phyloP scores from a whole-genome alignment of 2,888 invertebrate genomes.

The Nudaria mundana region DNA sequence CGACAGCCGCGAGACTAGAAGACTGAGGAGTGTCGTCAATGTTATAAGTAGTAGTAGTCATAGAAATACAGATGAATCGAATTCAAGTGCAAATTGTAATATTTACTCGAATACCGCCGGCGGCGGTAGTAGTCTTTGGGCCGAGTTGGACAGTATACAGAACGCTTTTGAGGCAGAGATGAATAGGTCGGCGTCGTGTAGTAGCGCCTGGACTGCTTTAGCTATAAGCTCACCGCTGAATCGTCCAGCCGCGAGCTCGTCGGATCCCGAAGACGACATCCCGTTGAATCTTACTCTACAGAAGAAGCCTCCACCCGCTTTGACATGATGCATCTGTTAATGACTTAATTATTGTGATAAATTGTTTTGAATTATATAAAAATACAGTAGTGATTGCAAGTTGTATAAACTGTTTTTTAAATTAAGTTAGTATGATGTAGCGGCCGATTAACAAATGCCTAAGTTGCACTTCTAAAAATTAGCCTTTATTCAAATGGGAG shows the following conservation, averaged over 20 bases:
- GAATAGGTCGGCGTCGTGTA: not conserved
- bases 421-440: constrained; percentile 7
- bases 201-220: not conserved
- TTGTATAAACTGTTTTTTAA: constrained; percentile 1
- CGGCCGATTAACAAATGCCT: constrained; percentile 22
- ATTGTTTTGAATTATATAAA: constrained; percentile 18
- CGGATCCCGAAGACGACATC: constrained; percentile 64
- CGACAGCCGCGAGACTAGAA: constrained; percentile 48
- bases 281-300: constrained; percentile 62
- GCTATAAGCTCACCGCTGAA: not conserved
- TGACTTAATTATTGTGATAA: constrained; percentile 39
- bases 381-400: constrained; percentile 6
- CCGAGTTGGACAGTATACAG: constrained; percentile 13
- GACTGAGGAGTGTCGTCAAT: constrained; percentile 69
- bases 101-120: constrained; percentile 18
- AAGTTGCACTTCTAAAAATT: constrained; percentile 6
- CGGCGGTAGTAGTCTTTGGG: constrained; percentile 11
- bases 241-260: constrained; percentile 15
- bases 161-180: constrained; percentile 4
- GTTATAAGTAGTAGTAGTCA: constrained; percentile 47
- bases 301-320: constrained; percentile 32
- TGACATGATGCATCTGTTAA: constrained; percentile 15
- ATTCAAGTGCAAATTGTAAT: constrained; percentile 32
- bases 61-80: constrained; percentile 38
- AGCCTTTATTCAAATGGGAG: not conserved